Percentiles rank a stretch among this genome's conserved stretches.
phyloP scores from a whole-genome alignment of 2,113 vertebrate species.

The Bungarus multicinctus region DNA sequence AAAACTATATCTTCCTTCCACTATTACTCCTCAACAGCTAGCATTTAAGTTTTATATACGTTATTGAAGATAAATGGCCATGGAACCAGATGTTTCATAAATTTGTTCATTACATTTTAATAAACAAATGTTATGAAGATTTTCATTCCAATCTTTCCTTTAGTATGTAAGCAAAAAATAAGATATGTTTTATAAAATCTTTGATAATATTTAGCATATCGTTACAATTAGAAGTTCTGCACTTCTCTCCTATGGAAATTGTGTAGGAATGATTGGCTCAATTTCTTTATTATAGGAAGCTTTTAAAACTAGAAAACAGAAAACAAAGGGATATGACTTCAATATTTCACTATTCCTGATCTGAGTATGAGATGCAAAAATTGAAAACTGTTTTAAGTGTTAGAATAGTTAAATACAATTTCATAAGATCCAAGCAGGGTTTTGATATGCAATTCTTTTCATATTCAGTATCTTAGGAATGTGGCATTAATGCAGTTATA shows the following conservation, averaged over 20 bases:
- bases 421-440: not conserved
- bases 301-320: not conserved
- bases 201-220: not conserved
- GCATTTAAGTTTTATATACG: not conserved
- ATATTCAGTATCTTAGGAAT: conserved; percentile 1
- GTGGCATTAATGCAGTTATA: conserved; percentile 61
- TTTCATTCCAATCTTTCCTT: not conserved
- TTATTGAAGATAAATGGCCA: not conserved
- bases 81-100: not conserved
- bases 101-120: not conserved
- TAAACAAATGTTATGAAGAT: not conserved
- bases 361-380: not conserved
- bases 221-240: not conserved
- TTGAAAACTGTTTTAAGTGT: not conserved
- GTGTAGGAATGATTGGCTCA: not conserved
- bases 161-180: not conserved
- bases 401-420: conserved; percentile 24
- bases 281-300: not conserved
- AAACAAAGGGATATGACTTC: not conserved
- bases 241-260: not conserved
- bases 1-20: not conserved
- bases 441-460: conserved; percentile 17
- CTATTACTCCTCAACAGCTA: not conserved
- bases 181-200: not conserved
- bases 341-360: not conserved